Evolutionary conservation across 2,797 vertebrate genomes (phyloP).

Genomic region (Percopsis omiscomaycus): DNA sequence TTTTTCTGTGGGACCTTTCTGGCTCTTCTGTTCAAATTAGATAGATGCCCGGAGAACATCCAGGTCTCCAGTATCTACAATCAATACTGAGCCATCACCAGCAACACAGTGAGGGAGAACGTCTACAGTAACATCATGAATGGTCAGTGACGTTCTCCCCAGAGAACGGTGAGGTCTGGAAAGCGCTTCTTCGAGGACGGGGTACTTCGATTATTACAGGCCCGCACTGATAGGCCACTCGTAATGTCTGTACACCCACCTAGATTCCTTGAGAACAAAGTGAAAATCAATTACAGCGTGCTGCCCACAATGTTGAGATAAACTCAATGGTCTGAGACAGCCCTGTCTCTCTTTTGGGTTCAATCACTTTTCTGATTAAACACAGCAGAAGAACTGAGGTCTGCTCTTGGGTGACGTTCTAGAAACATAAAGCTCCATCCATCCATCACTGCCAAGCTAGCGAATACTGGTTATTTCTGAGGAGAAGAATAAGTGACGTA

Average conservation of each 20-base stretch:
- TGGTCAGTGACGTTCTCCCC: no score
- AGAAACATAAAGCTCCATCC: conserved; percentile 48
- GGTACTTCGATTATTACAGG: conserved; percentile 37
- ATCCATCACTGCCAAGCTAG: conserved; percentile 44
- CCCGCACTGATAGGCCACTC: conserved; percentile 23
- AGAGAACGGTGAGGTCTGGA: neutral
- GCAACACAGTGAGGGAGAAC: neutral
- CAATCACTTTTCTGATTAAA: conserved; percentile 34
- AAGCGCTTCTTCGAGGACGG: neutral
- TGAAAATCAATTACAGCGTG: conserved; percentile 58
- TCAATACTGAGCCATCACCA: neutral
- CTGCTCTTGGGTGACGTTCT: conserved; percentile 37
- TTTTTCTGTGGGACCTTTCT: neutral
- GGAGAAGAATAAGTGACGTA: conserved; percentile 39
- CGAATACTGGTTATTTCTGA: conserved; percentile 44
- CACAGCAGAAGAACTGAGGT: conserved; percentile 28
- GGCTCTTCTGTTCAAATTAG: no score
- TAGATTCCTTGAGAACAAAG: conserved; percentile 40
- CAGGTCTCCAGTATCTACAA: neutral
- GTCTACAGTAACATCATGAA: no score
- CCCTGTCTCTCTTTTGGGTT: neutral
- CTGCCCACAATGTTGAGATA: conserved; percentile 49
- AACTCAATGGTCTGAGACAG: conserved; percentile 35
- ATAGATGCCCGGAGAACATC: no score
- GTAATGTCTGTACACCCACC: conserved; percentile 28